These are phyloP conservation scores for Syngnathus floridae DNA, from an alignment of 2,113 vertebrate genomes.

Conservation along the genomic window DNA sequence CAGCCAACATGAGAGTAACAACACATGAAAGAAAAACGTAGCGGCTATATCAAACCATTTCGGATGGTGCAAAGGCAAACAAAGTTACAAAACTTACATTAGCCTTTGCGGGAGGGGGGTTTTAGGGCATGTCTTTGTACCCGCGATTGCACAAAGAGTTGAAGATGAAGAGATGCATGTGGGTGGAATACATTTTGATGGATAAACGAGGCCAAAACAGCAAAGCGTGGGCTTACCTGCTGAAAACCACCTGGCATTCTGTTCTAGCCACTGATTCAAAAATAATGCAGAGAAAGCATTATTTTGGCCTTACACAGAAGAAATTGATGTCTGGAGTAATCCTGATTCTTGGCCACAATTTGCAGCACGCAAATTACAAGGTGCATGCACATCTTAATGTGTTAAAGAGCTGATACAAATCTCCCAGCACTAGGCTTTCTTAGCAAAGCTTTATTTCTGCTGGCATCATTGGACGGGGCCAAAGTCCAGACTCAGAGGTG, in stretches of 20 bases:
- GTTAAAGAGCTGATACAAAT: constrained; percentile 19
- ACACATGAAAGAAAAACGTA: background rate
- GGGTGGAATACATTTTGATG: constrained; percentile 58
- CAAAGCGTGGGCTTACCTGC: constrained; percentile 52
- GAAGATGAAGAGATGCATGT: constrained; percentile 46
- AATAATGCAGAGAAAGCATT: constrained; percentile 29
- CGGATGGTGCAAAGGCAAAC: too few species aligned
- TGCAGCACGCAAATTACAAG: background rate
- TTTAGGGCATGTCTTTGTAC: constrained; percentile 32
- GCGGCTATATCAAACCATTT: background rate
- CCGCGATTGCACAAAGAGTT: constrained; percentile 32
- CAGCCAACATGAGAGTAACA: background rate
- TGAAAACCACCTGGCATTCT: constrained; percentile 32
- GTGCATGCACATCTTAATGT: background rate
- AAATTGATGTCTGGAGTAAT: constrained; percentile 6
- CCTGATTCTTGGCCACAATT: background rate
- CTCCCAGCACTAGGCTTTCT: background rate
- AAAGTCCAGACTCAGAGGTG: constrained; percentile 15
- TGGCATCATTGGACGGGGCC: constrained; percentile 1
- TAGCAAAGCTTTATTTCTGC: constrained; percentile 16
- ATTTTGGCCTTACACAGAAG: constrained; percentile 2
- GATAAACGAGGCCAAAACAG: constrained; percentile 60
- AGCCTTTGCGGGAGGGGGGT: constrained; percentile 7
- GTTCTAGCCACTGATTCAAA: constrained; percentile 3
- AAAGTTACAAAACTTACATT: too few species aligned